Evolutionary conservation across 2,888 invertebrate genomes (phyloP), one percentile per base, ranked within the genome.

Genomic region (Conops quadrifasciatus): DNA sequence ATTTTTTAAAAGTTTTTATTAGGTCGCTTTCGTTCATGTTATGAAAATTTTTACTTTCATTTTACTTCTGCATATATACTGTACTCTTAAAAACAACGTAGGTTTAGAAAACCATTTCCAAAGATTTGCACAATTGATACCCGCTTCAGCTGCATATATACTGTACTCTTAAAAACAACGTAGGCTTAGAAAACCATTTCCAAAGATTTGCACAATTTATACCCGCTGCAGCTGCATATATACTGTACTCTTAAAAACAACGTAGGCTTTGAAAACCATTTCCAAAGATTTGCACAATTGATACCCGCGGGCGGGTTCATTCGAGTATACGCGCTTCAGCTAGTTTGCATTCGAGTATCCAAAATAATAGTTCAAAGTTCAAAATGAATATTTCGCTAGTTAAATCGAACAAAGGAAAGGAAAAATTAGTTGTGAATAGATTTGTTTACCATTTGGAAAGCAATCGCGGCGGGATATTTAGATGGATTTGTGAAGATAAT

Each of bases 401-500:
- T 1, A 49, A 49, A 49, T 49, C 4, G 5, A 49, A 49, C 1
- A 49, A 49, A 49, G 49, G 49, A 49, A 49, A 19, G 13, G 49
- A n/a, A 49, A 49, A 49, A 49, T 49, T 2, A 2, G 19, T 49
- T 49, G 19, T 49, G 19, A 13, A 49, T 5, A 1, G 49, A 16
- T 49, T 49, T 49, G 49, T 49, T 1, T 49, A 49, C 19, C 49
- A 49, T n/a, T 49, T 49, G 49, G 49, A 49, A 49, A 49, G 2
- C n/a, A 49, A 49, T 49, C 49, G 4, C 49, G 49, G 4, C 49
- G 49, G 1, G n/a, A 49, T 49, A 49, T 49, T 2, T 49, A 49
- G 49, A 49, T 49, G 49, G 49, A 49, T 49, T 49, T 49, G 49
- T n/a, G 49, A 49, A 19, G 49, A 49, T 1, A 49, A 49, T 49